These are phyloP conservation scores for Drosophila incognita DNA, from an alignment of 2,888 invertebrate species.

Conservation along the genomic window DNA sequence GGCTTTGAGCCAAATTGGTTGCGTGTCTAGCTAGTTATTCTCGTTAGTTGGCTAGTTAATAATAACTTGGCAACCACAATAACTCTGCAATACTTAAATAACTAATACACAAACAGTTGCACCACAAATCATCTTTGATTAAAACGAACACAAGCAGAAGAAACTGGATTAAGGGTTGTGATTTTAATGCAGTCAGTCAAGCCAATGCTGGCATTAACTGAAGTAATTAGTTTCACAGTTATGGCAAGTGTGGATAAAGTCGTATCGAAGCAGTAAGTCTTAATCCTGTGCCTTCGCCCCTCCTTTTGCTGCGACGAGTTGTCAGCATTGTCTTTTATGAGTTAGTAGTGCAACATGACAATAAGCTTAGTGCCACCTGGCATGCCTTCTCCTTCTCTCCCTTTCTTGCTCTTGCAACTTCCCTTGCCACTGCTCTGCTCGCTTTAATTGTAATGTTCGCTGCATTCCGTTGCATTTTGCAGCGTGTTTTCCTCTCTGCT, in stretches of 20 bases:
- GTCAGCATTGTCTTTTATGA: conserved; percentile 31
- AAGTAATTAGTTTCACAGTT: neutral
- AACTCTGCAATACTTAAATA: neutral
- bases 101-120: neutral
- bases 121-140: neutral
- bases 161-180: neutral
- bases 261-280: neutral
- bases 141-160: neutral
- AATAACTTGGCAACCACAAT: neutral
- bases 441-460: conserved; percentile 69
- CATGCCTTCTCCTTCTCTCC: neutral
- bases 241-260: neutral
- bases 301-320: neutral
- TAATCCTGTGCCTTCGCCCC: neutral
- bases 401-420: neutral
- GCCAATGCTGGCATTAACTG: neutral
- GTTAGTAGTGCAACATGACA: conserved; percentile 46
- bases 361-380: conserved; percentile 52
- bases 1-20: neutral
- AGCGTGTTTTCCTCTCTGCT: conserved; percentile 23
- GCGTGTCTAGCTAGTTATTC: neutral
- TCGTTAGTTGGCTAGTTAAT: neutral
- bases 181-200: neutral
- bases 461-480: conserved; percentile 54
- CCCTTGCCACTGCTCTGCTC: conserved; percentile 6